Base-by-base conservation (phyloP, 2,888 invertebrate genomes). In the Amphipyra tragopoginis region DNA sequence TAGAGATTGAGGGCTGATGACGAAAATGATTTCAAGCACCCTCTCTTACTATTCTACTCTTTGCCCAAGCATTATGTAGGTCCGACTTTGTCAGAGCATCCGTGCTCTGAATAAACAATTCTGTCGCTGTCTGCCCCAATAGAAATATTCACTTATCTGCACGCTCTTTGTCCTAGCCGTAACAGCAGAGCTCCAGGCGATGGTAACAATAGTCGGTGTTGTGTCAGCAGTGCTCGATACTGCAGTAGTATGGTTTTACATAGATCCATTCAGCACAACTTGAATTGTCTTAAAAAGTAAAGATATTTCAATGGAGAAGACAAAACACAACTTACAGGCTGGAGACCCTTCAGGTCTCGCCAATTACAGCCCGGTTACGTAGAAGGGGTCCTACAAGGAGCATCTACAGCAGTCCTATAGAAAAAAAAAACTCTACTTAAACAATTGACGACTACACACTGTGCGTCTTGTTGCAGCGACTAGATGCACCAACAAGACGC, bases 91-190 rank as follows among this genome's bases (percentile, higher is more conserved):
- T 82, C 81, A 79, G 79, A 66, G 75, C 59, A 73, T 64, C 72
- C 87, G 86, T 86, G 89, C 68, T 60, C 71, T 74, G 87, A 88
- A 88, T 88, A 85, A 81, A 86, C 83, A 85, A 85, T 81, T 75
- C 60, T 68, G 74, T 77, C 71, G 67, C 63, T 75, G 73, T 72
- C 82, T 81, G 70, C 75, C 62, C 53, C 72, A 75, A 78, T 80
- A 72, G 67, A 83, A 86, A 82, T 84, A 84, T 84, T 86, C 84
- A 81, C 80, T 79, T 82, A 83, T 74, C 66, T 70, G 38, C 66
- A 76, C 73, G 65, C 60, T 77, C 57, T 75, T 71, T 71, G 75
- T 71, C 50, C 64, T 70, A 43, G 33, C 21, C 50, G 33, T 21
- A 29, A 34, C 53, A 57, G 71, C 71, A 75, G 69, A 50, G 62